phyloP scores from a whole-genome alignment of 2,113 vertebrate species.

The Trichomycterus rosablanca region DNA sequence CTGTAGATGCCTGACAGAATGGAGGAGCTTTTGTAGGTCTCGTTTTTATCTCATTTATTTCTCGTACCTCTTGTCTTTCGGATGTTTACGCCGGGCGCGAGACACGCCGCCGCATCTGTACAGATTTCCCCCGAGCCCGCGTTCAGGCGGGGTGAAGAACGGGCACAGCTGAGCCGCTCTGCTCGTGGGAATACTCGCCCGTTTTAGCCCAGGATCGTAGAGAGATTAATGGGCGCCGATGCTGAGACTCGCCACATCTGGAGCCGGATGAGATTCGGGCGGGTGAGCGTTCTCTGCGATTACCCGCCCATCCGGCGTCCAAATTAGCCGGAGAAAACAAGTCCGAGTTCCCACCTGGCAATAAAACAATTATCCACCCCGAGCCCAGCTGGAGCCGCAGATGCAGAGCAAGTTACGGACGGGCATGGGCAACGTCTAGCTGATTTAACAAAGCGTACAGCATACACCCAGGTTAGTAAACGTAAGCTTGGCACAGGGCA shows the following conservation, averaged over 20 bases:
- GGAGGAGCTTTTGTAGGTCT: too few relatives aligned
- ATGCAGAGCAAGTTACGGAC: too few relatives aligned
- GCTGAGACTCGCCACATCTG: constrained; percentile 12
- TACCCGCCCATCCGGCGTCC: constrained; percentile 3
- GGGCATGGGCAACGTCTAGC: too few relatives aligned
- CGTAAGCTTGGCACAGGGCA: too few relatives aligned
- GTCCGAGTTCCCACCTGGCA: constrained; percentile 8
- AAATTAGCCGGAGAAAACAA: constrained; percentile 20
- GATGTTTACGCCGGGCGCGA: constrained; percentile 48
- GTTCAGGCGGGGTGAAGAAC: constrained; percentile 34
- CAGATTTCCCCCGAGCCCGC: constrained; percentile 47
- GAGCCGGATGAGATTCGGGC: constrained; percentile 17
- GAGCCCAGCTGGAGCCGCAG: neutral
- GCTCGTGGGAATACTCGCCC: constrained; percentile 40
- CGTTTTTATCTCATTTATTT: constrained; percentile 35
- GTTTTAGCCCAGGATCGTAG: neutral
- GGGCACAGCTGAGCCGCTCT: constrained; percentile 23
- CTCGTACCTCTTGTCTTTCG: constrained; percentile 39
- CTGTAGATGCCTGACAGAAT: constrained; percentile 30
- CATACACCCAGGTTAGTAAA: too few relatives aligned
- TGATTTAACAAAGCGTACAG: too few relatives aligned
- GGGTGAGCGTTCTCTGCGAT: constrained; percentile 27
- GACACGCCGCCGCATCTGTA: constrained; percentile 60
- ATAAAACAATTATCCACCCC: constrained; percentile 19
- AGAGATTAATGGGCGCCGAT: constrained; percentile 3